phyloP scores from a whole-genome alignment of 1,140 invertebrate genomes.

The Drosophila prosaltans region DNA sequence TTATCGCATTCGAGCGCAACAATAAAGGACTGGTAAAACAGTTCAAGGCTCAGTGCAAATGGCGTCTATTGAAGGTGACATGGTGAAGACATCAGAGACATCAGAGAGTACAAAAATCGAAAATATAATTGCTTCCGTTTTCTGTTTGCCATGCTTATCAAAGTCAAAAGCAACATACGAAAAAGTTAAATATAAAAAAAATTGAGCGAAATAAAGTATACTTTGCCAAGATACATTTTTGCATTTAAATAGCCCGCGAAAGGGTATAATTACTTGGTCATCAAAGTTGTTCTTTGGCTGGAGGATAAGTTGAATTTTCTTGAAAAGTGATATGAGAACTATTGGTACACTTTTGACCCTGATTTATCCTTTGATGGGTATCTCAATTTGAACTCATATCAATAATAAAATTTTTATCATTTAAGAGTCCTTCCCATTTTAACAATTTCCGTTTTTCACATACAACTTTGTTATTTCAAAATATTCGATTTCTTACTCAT shows the following conservation, averaged over 20 bases:
- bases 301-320: too few relatives aligned
- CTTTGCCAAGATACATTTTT: conserved; percentile 1
- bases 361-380: not conserved
- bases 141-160: conserved; percentile 6
- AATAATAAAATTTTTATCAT: too few relatives aligned
- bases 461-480: too few relatives aligned
- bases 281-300: not conserved
- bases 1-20: not conserved
- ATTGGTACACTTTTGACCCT: too few relatives aligned
- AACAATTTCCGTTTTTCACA: too few relatives aligned
- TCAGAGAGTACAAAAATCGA: not conserved
- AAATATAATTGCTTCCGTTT: conserved; percentile 14
- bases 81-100: not conserved
- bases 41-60: conserved; percentile 47
- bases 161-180: not conserved
- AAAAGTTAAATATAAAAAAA: not conserved
- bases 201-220: not conserved
- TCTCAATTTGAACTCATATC: too few relatives aligned
- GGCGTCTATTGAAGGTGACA: conserved; percentile 29
- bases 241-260: not conserved
- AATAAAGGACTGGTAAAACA: conserved; percentile 38
- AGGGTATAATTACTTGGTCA: not conserved
- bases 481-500: too few relatives aligned
- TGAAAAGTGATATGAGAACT: too few relatives aligned
- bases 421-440: too few relatives aligned